Base-by-base conservation (phyloP, 2,113 vertebrate species). In the Corydoras maculifer region DNA sequence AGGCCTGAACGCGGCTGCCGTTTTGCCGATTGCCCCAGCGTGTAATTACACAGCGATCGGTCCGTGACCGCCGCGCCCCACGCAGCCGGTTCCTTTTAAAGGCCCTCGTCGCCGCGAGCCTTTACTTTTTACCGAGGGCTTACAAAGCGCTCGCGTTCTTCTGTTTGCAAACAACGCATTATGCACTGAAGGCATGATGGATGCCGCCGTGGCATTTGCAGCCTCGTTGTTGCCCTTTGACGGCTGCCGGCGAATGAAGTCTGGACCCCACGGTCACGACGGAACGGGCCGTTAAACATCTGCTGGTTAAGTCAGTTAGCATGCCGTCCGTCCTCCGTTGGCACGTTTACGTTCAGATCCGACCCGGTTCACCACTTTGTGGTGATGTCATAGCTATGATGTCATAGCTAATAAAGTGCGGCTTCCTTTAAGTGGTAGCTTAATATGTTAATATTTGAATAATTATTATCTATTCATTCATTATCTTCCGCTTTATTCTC, bases 211-310 rank as follows among this genome's bases (percentile, higher is more conserved):
- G 62, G 57, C 71, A 66, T 69, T 64, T 68, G 57, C 68, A 35
- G 66, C 48, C 62, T 62, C 58, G 65, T 68, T 72, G 54, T 58
- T 72, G 69, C 59, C 58, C 60, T 48, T 64, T 35, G 61, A 49
- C 62, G 69, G 58, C 35, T 29, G 69, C 57, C 13, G 54, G 71
- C 54, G 13, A 10, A 75, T 43, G 74, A 35, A 58, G 66, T 65
- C 72, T 58, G 73, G 32, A 80, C 55, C 70, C 31, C 48, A 51
- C 59, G 14, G 71, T 62, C 75, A 14, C 72, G 74, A 76, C 61
- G 30, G 72, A 68, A 70, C 75, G 58, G 68, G 59, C 60, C 60
- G 59, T 76, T 73, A 67, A 81, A 58, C 74, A 81, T 81, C 73
- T 81, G 62, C 69, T 65, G n/a, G 63, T 63, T 70, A 75, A n/a